Evolutionary conservation across 2,888 invertebrate genomes (phyloP), one percentile per base, ranked within the genome.

Genomic region (Leucophenga maculata): DNA sequence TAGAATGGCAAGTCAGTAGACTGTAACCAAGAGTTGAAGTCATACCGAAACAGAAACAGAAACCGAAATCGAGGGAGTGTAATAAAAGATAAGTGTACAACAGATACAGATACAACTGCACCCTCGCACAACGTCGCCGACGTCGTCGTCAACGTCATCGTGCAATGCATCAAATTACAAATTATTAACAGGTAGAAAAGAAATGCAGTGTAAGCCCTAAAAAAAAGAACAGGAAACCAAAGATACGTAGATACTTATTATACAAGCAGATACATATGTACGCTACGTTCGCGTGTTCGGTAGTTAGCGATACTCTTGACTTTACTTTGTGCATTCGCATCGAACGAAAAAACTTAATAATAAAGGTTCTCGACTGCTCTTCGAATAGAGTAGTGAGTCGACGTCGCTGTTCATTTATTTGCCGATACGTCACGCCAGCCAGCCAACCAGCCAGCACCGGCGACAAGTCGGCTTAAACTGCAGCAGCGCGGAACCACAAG

Each of bases 311-410:
- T 64, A 26, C 64, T 39, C 64, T 39, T 62, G 20, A 65, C 54
- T 39, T 54, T 52, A 16, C 39, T 54, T 18, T 54, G 55, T 68
- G 55, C 16, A 26, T 14, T 20, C 66, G 54, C 54, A 68, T 65
- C 26, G 67, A 69, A 70, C 66, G 70, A 48, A 65, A 59, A 69
- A 64, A 60, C 75, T 73, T 79, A 78, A 79, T 79, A 78, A 79
- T 79, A 83, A 85, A 83, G 84, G 84, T 85, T 85, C 83, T 83
- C 79, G 18, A 11, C 20, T 54, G n/a, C n/a, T 54, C 1, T 9
- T 18, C 18, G 9, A 54, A 8, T 22, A 18, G 8, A 18, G 1
- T 9, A 1, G 6, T 39, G 4, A 26, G 3, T 26, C 26, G 2
- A 2, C 26, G 3, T 26, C 26, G 2, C 26, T 26, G 8, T 39